Conservation (phyloP, 2,888 invertebrate species). For the Nemoura dubitans region DNA sequence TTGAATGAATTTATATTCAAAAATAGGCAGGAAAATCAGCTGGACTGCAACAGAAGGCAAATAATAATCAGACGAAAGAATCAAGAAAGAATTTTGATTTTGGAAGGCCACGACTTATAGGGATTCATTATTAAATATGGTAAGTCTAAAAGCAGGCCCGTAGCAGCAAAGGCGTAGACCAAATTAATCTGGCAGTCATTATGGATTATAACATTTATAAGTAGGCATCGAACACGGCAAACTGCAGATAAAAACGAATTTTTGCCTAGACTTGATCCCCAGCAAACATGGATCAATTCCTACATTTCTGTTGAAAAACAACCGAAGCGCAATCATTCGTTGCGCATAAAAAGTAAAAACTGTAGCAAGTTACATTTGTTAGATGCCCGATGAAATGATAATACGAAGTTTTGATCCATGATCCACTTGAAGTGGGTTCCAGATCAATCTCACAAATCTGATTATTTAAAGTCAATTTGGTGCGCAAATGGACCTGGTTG, state of each 20-base stretch:
- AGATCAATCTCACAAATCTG: background rate
- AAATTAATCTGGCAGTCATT: too few relatives aligned
- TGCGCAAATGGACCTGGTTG: background rate
- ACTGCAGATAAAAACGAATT: background rate
- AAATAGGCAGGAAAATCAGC: too few relatives aligned
- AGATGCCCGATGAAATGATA: background rate
- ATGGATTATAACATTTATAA: too few relatives aligned
- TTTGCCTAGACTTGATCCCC: background rate
- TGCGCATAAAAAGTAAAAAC: background rate
- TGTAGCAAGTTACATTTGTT: background rate
- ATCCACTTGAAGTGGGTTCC: background rate
- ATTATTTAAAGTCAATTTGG: background rate
- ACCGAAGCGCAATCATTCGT: background rate
- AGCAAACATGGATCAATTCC: background rate
- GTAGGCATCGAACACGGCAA: too few relatives aligned
- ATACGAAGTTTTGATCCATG: background rate
- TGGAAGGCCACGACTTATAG: too few relatives aligned
- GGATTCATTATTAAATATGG: too few relatives aligned
- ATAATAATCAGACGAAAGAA: too few relatives aligned
- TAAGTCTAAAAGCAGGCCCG: too few relatives aligned
- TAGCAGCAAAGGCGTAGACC: too few relatives aligned
- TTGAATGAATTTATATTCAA: too few relatives aligned
- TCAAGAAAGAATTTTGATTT: too few relatives aligned
- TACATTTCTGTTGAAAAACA: background rate
- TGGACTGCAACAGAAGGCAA: too few relatives aligned